These are phyloP conservation scores for Ochropleura leucogaster DNA, from an alignment of 2,888 invertebrate species.

Conservation along the genomic window DNA sequence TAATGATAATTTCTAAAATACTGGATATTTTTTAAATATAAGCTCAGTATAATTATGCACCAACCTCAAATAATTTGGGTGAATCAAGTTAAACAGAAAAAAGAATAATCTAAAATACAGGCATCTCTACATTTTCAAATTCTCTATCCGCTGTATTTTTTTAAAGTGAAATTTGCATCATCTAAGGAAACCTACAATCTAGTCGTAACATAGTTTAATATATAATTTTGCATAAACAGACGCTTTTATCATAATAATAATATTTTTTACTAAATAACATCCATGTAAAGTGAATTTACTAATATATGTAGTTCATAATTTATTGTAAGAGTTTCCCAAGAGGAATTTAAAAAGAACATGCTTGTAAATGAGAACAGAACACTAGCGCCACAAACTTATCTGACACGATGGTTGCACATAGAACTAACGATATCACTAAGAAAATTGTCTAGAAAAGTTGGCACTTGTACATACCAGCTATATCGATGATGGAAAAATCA, in stretches of 20 bases:
- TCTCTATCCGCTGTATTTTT: neutral
- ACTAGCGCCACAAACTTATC: neutral
- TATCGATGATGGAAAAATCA: neutral
- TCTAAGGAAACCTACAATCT: slow-evolving; percentile 38
- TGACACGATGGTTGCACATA: neutral
- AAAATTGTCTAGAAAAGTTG: neutral
- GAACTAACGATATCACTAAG: neutral
- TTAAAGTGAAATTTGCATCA: neutral
- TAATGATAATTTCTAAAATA: neutral
- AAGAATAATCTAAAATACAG: neutral
- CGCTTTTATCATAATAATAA: slow-evolving; percentile 54
- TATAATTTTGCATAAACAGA: slow-evolving; percentile 57
- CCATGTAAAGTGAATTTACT: slow-evolving; percentile 87
- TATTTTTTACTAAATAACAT: slow-evolving; percentile 71
- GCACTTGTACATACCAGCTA: neutral
- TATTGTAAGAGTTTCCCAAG: slow-evolving; percentile 85
- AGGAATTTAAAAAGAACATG: slow-evolving; percentile 63
- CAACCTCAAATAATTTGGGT: too few relatives aligned
- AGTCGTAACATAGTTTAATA: slow-evolving; percentile 48
- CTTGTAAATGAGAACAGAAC: slow-evolving; percentile 8
- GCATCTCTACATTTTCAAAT: neutral
- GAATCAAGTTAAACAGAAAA: too few relatives aligned
- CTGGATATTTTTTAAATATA: too few relatives aligned
- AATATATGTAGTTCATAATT: slow-evolving; percentile 82
- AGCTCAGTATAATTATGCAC: too few relatives aligned